Evolutionary conservation across 2,888 invertebrate genomes (phyloP).

Genomic region (Dysmachus trigonus): DNA sequence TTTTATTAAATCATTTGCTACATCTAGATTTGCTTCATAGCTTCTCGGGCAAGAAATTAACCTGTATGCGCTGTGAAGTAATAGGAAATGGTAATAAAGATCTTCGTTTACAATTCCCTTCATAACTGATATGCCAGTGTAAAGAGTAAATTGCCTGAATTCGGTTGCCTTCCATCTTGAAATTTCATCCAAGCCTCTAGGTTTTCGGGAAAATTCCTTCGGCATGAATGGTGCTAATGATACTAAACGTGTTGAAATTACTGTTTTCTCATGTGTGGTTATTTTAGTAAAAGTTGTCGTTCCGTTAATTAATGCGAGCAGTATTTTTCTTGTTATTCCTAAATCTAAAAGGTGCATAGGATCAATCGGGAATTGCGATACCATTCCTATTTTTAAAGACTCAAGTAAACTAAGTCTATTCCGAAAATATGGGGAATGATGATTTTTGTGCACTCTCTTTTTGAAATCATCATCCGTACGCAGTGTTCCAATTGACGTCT

Average conservation of each 20-base stretch:
- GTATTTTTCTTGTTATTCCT: not conserved
- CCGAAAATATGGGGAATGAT: slow-evolving; percentile 12
- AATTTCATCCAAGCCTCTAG: slow-evolving; percentile 45
- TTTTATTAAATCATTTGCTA: slow-evolving; percentile 38
- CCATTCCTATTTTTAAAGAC: not conserved
- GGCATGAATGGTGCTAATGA: slow-evolving; percentile 16
- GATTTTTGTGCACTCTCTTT: slow-evolving; percentile 4
- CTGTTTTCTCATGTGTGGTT: not conserved
- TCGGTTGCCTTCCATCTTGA: slow-evolving; percentile 46
- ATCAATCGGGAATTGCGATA: slow-evolving; percentile 13
- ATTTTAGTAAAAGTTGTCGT: not conserved
- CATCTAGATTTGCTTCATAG: slow-evolving; percentile 23
- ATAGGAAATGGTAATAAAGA: slow-evolving; percentile 45
- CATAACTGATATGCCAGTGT: slow-evolving; percentile 45
- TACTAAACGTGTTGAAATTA: not conserved
- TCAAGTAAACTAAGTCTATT: slow-evolving; percentile 20
- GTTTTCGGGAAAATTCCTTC: slow-evolving; percentile 46
- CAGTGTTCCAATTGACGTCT: not conserved
- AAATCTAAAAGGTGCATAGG: slow-evolving; percentile 14
- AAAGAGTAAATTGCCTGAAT: slow-evolving; percentile 46
- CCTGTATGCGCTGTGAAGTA: slow-evolving; percentile 44
- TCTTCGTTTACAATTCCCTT: slow-evolving; percentile 40
- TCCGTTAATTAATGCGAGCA: not conserved
- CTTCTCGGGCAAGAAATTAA: slow-evolving; percentile 34
- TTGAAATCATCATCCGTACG: slow-evolving; percentile 40